phyloP scores from a whole-genome alignment of 2,888 invertebrate genomes.

The Venusia cambrica region DNA sequence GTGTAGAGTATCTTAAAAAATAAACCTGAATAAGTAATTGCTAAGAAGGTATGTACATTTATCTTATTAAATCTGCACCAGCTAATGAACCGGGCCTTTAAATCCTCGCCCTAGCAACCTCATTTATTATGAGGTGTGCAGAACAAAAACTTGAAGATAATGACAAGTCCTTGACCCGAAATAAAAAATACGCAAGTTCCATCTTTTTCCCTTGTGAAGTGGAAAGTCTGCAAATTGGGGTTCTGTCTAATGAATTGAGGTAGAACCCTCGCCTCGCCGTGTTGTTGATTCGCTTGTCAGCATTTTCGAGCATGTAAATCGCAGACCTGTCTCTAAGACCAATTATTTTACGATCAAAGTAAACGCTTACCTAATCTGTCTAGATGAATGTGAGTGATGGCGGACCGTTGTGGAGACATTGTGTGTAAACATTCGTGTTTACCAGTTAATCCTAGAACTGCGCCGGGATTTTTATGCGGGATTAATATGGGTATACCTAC shows the following conservation, averaged over 20 bases:
- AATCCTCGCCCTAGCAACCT: conserved; percentile 11
- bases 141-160: conserved; percentile 35
- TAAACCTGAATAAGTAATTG: neutral
- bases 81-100: conserved; percentile 22
- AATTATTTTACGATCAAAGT: conserved; percentile 15
- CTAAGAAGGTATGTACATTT: conserved; percentile 15
- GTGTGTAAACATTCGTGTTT: too few species aligned
- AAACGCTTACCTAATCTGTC: too few species aligned
- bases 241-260: conserved; percentile 56
- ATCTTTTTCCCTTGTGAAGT: conserved; percentile 39
- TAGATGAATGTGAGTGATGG: too few species aligned
- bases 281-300: conserved; percentile 48
- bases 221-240: conserved; percentile 51
- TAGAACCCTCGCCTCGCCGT: conserved; percentile 37
- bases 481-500: too few species aligned
- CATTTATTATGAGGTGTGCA: conserved; percentile 38
- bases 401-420: too few species aligned
- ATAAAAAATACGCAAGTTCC: conserved; percentile 41
- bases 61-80: conserved; percentile 24
- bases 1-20: conserved; percentile 2
- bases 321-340: conserved; percentile 24
- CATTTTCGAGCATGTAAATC: conserved; percentile 42
- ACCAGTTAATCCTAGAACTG: too few species aligned
- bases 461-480: too few species aligned
- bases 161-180: conserved; percentile 41